These are phyloP conservation scores for Collichthys lucidus DNA, from an alignment of 2,113 vertebrate genomes.

Conservation along the genomic window DNA sequence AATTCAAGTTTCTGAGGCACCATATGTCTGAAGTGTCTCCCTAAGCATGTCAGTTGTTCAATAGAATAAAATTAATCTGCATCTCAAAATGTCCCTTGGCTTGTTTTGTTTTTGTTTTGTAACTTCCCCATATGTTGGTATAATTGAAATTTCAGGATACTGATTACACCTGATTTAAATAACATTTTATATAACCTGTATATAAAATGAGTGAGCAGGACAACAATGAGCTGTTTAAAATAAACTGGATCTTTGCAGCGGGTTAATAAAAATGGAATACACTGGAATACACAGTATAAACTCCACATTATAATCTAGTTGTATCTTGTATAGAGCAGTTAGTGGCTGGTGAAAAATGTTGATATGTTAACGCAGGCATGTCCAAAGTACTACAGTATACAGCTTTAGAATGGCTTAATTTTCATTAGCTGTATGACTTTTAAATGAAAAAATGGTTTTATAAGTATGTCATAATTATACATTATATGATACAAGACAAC, in stretches of 20 bases:
- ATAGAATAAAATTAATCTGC: conserved; percentile 72
- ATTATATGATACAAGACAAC: background rate
- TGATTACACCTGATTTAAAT: background rate
- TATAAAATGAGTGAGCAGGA: background rate
- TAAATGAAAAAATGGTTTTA: background rate
- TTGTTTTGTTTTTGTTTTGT: background rate
- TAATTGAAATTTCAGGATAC: background rate
- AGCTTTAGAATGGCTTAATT: background rate
- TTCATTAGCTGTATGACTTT: background rate
- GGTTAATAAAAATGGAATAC: no score
- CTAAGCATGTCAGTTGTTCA: conserved; percentile 63
- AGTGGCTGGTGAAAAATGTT: no score
- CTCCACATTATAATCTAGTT: no score
- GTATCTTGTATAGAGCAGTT: no score
- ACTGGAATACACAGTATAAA: no score
- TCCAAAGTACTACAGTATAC: no score
- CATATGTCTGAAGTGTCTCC: conserved; percentile 56
- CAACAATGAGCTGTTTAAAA: background rate
- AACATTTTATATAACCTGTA: background rate
- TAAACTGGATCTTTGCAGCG: background rate
- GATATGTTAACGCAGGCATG: no score
- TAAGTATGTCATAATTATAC: no score
- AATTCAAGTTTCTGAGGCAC: conserved; percentile 49
- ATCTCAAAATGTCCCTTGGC: conserved; percentile 35
- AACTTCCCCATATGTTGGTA: background rate